A percentile compares a stretch with the other conserved stretches of the same genome.
phyloP scores from a whole-genome alignment of 2,113 vertebrate genomes.

The Oncorhynchus kisutch region DNA sequence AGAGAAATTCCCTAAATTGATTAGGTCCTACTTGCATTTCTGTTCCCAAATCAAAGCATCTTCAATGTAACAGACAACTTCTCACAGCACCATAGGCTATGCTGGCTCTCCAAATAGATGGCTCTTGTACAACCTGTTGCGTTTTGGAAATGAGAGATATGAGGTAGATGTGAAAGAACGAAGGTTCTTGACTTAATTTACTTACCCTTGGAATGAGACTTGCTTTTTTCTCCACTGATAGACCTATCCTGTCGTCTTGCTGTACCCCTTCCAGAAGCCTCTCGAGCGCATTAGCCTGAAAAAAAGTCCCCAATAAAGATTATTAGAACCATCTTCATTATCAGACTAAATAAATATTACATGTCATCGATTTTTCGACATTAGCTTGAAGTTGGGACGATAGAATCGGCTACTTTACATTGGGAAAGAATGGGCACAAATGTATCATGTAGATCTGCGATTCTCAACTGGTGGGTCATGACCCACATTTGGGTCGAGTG shows the following conservation, averaged over 20 bases:
- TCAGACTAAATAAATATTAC: background rate
- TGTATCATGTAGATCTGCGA: too few relatives aligned
- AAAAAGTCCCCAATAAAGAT: background rate
- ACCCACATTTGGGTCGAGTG: too few relatives aligned
- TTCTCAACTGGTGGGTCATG: too few relatives aligned
- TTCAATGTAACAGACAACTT: background rate
- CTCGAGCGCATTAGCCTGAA: conserved; percentile 53
- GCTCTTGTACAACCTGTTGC: background rate
- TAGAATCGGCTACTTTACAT: too few relatives aligned
- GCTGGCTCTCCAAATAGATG: too few relatives aligned
- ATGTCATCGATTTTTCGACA: background rate
- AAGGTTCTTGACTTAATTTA: background rate
- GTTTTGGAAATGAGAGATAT: background rate
- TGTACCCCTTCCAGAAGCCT: conserved; percentile 49
- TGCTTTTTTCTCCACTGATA: conserved; percentile 75
- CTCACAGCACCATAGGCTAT: background rate
- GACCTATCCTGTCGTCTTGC: conserved; percentile 38
- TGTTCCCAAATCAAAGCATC: background rate
- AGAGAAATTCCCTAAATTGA: background rate
- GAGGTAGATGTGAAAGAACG: background rate
- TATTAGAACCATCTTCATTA: background rate
- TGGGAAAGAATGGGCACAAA: too few relatives aligned
- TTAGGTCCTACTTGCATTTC: background rate
- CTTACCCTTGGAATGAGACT: conserved; percentile 76
- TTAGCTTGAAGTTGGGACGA: too few relatives aligned